Percentiles rank a stretch among this genome's conserved stretches.
These are phyloP conservation scores for Strongylocentrotus purpuratus DNA, from an alignment of 35 echinoderm and acorn worm genomes.

Conservation along the genomic window DNA sequence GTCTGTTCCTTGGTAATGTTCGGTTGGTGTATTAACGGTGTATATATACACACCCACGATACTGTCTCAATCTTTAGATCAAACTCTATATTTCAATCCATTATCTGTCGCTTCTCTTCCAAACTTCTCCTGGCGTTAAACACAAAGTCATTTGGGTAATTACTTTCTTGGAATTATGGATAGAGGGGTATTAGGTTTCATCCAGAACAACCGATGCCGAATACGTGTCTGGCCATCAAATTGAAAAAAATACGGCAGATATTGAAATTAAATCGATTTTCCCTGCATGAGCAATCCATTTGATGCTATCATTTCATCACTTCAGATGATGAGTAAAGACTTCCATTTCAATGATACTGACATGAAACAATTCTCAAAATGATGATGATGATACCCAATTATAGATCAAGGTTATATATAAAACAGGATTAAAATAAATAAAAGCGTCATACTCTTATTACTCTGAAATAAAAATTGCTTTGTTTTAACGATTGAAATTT, in stretches of 20 bases:
- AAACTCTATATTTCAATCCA: background rate
- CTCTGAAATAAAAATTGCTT: no score
- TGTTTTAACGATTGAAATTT: no score
- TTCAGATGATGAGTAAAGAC: background rate
- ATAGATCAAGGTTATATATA: no score
- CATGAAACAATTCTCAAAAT: no score
- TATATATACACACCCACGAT: background rate
- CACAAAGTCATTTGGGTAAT: background rate
- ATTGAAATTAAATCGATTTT: constrained; percentile 14
- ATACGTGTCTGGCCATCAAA: background rate
- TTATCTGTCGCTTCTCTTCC: background rate
- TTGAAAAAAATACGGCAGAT: background rate
- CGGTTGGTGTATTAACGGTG: no score
- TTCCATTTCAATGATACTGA: no score
- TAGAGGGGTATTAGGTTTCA: background rate
- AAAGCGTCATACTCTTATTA: no score
- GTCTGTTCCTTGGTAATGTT: no score
- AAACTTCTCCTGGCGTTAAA: background rate
- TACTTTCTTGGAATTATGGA: constrained; percentile 10
- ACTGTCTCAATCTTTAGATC: background rate
- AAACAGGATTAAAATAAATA: no score
- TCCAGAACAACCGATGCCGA: background rate
- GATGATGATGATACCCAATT: no score
- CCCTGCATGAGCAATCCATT: background rate
- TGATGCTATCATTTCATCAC: background rate